phyloP scores from a whole-genome alignment of 1,140 invertebrate genomes.

The Octopus sinensis region DNA sequence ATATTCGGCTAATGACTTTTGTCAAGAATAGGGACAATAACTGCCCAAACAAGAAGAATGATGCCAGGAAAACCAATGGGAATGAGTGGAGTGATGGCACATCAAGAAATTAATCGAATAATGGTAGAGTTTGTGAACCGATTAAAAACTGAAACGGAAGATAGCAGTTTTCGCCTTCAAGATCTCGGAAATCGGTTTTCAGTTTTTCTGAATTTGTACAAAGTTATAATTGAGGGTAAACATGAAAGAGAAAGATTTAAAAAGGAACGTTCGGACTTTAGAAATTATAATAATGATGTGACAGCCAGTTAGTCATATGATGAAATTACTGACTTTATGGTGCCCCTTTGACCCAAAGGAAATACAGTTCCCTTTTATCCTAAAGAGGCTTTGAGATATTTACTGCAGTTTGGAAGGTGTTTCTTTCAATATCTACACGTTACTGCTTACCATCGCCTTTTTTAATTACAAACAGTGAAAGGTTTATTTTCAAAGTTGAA shows the following conservation, averaged over 20 bases:
- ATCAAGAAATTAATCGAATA: conserved; percentile 10
- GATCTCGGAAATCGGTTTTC: conserved; percentile 8
- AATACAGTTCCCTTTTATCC: not conserved
- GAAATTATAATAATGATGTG: not conserved
- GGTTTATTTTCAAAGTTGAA: not conserved
- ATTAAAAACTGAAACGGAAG: conserved; percentile 13
- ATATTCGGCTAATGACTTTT: conserved; percentile 3
- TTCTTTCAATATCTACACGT: not conserved
- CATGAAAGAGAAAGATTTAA: not conserved
- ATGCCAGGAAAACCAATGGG: not conserved
- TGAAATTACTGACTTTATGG: not conserved
- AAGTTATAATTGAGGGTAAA: not conserved
- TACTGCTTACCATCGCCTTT: conserved; percentile 14
- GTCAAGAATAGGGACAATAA: not conserved
- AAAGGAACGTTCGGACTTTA: not conserved
- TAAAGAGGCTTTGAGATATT: conserved; percentile 1
- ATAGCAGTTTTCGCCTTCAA: conserved; percentile 10
- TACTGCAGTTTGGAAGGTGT: conserved; percentile 11
- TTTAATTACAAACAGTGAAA: not conserved
- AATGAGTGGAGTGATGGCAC: not conserved
- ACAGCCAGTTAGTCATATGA: conserved; percentile 1
- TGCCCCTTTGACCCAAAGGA: not conserved
- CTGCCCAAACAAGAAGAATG: not conserved
- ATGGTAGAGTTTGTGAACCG: conserved; percentile 15
- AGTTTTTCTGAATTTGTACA: not conserved